Evolutionary conservation across 2,888 invertebrate genomes (phyloP).

Genomic region (Rhabditoides inermis): DNA sequence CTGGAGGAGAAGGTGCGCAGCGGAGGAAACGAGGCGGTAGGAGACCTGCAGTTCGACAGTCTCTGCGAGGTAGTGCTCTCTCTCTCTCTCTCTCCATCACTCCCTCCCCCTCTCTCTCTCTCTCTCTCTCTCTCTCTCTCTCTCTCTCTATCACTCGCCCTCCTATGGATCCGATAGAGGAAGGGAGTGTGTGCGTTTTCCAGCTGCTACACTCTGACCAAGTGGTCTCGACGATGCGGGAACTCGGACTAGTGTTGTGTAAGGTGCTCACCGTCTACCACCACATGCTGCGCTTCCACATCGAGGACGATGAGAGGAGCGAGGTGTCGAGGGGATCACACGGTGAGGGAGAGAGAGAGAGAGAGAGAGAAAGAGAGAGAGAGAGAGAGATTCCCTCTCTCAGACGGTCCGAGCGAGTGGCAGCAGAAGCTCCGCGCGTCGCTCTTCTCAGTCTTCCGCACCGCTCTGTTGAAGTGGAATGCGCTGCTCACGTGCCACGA

Average conservation of each 20-base stretch:
- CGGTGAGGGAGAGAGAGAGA: neutral
- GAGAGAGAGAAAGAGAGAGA: neutral
- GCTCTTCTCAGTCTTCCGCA: neutral
- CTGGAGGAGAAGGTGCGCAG: slow-evolving; percentile 22
- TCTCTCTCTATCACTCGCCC: no score
- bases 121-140: no score
- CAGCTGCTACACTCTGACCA: slow-evolving; percentile 25
- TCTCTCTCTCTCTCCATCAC: no score
- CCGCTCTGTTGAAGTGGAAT: slow-evolving; percentile 1
- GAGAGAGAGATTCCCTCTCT: neutral
- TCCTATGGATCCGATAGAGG: no score
- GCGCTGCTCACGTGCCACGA: slow-evolving; percentile 30
- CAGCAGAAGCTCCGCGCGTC: neutral
- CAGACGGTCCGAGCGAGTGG: neutral
- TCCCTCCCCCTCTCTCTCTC: no score
- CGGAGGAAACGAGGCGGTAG: no score
- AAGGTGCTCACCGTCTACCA: slow-evolving; percentile 36
- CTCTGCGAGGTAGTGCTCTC: no score
- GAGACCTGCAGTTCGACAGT: no score
- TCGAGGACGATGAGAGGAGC: slow-evolving; percentile 30
- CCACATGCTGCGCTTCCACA: slow-evolving; percentile 33
- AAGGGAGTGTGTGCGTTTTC: no score
- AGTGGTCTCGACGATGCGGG: slow-evolving; percentile 24
- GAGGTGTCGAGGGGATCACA: neutral
- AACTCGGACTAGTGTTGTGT: slow-evolving; percentile 38